Conservation (phyloP, 2,888 invertebrate genomes). For the Theretra japonica region DNA sequence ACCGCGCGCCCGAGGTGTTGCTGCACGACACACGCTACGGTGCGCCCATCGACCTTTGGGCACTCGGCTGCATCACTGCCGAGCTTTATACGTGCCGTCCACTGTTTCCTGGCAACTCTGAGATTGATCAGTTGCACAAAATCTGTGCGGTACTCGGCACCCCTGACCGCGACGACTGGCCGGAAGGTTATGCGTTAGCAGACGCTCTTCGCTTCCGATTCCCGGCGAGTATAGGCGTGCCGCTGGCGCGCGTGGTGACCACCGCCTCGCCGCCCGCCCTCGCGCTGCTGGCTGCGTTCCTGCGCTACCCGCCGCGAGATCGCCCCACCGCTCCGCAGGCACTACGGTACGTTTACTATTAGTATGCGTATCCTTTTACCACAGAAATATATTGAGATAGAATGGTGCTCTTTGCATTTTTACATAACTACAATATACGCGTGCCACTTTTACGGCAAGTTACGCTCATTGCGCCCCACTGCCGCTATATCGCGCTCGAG, state of each 20-base stretch:
- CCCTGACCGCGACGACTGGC: conserved; percentile 94
- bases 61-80: conserved; percentile 98
- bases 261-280: conserved; percentile 93
- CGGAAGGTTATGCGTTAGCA: conserved; percentile 97
- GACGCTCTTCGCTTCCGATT: conserved; percentile 98
- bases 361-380: no score
- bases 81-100: conserved; percentile 98
- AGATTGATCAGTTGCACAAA: conserved; percentile 98
- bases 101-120: conserved; percentile 97
- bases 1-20: conserved; percentile 88
- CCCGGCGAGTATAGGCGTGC: conserved; percentile 93
- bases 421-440: no score
- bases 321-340: conserved; percentile 96
- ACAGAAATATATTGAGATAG: no score
- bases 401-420: no score
- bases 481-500: no score
- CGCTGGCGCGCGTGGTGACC: conserved; percentile 91
- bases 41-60: conserved; percentile 99
- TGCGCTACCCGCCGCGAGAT: conserved; percentile 96
- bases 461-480: no score
- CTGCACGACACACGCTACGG: conserved; percentile 98
- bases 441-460: no score
- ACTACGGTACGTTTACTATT: conserved; percentile 83
- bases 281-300: conserved; percentile 92
- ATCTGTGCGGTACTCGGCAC: conserved; percentile 97